Evolutionary conservation across 2,888 invertebrate species (phyloP), one percentile per base, ranked within the genome.

Genomic region (Dynastes maya): DNA sequence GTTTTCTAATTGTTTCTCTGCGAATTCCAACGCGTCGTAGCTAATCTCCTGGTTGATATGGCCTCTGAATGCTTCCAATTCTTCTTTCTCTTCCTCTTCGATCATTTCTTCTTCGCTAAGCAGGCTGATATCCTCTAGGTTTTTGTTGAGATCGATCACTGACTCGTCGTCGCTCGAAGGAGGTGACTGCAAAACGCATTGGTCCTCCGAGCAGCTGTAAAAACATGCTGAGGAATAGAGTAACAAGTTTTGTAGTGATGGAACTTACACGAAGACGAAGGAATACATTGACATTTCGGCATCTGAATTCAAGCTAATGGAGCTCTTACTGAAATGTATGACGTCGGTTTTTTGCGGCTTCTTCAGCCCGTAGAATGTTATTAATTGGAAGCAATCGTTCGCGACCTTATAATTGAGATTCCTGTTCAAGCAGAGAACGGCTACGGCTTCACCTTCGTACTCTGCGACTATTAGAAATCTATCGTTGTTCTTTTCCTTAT

Each of bases 401-500:
- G 94, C 86, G 0, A 90, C 84, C 40, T 91, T 90, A 81, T 90
- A 91, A 84, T 94, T 92, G 11, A 94, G 90, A 58, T 87, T 88
- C 2, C 90, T 90, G 83, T 92, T 93, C 0, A 94, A 86, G 78
- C 91, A 90, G 88, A 93, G 90, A 4, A 93, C 90, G 0, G 92
- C 93, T 0, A 91, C 91, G 0, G 93, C 91, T 13, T 80, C 79
- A 9, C 83, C 82, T 74, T 85, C 79, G 82, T 85, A 77, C 83
- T 94, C 93, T 1, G 93, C 91, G 0, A 94, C 92, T 79, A 95
- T 90, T 55, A 93, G 87, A 80, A 90, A 90, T 51, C 92, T 90
- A 72, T 91, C 91, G 2, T 65, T 13, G 22, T 76, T 71, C 29
- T 11, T 58, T 0, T 49, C 53, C 13, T 37, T 74, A 40, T 83